A percentile compares a stretch with the other conserved stretches of the same genome.
Conservation (phyloP, 2,888 invertebrate genomes). For the Cerceris ruficornis region DNA sequence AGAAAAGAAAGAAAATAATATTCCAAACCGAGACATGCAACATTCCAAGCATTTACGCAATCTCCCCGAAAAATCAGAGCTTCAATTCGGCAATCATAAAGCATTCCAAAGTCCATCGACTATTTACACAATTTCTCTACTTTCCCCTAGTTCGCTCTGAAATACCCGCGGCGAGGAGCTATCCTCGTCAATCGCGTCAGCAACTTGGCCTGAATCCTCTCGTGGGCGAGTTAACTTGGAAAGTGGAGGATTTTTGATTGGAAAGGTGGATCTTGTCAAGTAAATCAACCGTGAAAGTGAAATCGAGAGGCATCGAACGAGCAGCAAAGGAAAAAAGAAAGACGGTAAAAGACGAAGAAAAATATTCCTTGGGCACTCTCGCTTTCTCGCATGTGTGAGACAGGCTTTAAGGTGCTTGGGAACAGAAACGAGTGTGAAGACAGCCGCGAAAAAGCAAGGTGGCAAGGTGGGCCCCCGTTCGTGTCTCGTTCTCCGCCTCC, state of each 20-base stretch:
- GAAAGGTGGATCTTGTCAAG: constrained; percentile 42
- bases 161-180: too few relatives aligned
- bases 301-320: constrained; percentile 48
- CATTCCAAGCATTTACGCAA: background rate
- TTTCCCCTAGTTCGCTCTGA: background rate
- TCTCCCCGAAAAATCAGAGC: background rate
- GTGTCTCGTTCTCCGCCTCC: constrained; percentile 39
- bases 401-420: constrained; percentile 29
- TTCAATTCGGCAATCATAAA: background rate
- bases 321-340: constrained; percentile 4
- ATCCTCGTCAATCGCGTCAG: background rate
- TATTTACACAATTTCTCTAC: background rate
- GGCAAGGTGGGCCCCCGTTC: constrained; percentile 58
- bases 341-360: constrained; percentile 10
- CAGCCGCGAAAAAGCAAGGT: constrained; percentile 66
- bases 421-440: constrained; percentile 28
- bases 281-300: constrained; percentile 67
- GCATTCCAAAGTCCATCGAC: background rate
- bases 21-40: too few relatives aligned
- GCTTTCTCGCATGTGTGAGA: constrained; percentile 56
- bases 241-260: constrained; percentile 44
- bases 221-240: constrained; percentile 21
- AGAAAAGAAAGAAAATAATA: too few relatives aligned
- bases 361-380: constrained; percentile 54
- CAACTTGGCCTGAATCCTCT: constrained; percentile 36